Conservation (phyloP, 1,140 invertebrate species). For the Phymastichus coffea region DNA sequence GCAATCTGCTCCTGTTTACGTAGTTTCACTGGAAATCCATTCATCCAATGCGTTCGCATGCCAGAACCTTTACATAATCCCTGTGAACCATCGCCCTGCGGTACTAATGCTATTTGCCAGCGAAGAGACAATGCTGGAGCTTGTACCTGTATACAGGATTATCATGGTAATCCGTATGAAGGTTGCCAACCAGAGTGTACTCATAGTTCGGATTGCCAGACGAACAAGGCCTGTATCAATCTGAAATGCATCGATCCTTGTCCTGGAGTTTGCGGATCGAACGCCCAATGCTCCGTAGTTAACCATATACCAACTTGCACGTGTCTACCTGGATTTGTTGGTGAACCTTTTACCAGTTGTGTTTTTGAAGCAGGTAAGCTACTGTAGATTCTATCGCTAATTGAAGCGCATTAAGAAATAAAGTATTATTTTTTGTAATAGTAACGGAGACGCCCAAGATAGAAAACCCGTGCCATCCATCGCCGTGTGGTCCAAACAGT, state of each 20-base stretch:
- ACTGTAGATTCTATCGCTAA: neutral
- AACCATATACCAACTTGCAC: slow-evolving; percentile 68
- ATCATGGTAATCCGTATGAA: slow-evolving; percentile 59
- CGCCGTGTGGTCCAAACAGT: slow-evolving; percentile 62
- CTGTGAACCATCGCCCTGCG: slow-evolving; percentile 62
- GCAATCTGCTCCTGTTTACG: slow-evolving; percentile 73
- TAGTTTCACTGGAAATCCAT: slow-evolving; percentile 78
- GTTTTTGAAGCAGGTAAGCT: slow-evolving; percentile 35
- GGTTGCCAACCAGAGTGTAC: slow-evolving; percentile 62
- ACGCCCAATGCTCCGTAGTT: slow-evolving; percentile 61
- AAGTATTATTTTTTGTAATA: neutral
- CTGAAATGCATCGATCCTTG: slow-evolving; percentile 65
- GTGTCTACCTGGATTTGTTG: slow-evolving; percentile 60
- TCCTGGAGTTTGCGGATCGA: slow-evolving; percentile 59
- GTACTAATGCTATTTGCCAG: slow-evolving; percentile 59
- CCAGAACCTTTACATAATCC: slow-evolving; percentile 45
- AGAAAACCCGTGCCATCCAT: slow-evolving; percentile 54
- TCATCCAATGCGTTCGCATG: slow-evolving; percentile 58
- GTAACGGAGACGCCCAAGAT: slow-evolving; percentile 30
- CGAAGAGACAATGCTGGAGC: slow-evolving; percentile 57
- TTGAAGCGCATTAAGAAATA: neutral
- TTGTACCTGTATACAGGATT: slow-evolving; percentile 59
- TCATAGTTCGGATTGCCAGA: slow-evolving; percentile 61
- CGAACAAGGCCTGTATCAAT: slow-evolving; percentile 61
- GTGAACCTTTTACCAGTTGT: slow-evolving; percentile 62